Evolutionary conservation across 2,888 invertebrate species (phyloP).

Genomic region (Oscheius onirici): DNA sequence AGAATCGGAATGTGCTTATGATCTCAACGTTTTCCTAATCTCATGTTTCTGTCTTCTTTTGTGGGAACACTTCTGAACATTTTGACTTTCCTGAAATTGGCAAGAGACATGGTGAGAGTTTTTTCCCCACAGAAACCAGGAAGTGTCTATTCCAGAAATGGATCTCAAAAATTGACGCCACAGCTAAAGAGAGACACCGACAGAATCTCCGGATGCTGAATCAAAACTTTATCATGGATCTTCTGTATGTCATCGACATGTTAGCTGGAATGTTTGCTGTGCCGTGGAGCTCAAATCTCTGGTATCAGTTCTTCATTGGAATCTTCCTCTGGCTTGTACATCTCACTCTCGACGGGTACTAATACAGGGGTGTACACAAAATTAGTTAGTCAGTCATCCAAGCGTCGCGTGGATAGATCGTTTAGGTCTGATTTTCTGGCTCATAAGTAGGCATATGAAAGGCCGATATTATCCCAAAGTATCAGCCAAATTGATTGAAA

Average conservation of each 20-base stretch:
- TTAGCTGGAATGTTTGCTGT: background rate
- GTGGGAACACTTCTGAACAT: background rate
- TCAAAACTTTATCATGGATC: constrained; percentile 1
- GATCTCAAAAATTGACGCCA: background rate
- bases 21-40: background rate
- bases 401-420: too few relatives aligned
- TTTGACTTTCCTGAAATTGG: constrained; percentile 10
- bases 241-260: constrained; percentile 14
- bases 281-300: background rate
- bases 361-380: too few relatives aligned
- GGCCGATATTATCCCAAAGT: too few relatives aligned
- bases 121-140: background rate
- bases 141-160: background rate
- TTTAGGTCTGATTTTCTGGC: too few relatives aligned
- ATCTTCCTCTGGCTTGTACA: background rate
- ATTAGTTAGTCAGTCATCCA: too few relatives aligned
- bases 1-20: constrained; percentile 13
- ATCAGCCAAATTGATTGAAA: too few relatives aligned
- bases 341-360: constrained; percentile 6
- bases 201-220: background rate
- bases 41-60: background rate
- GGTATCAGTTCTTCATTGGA: background rate
- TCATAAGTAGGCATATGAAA: too few relatives aligned
- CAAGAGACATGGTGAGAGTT: background rate
- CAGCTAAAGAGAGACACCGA: background rate